Evolutionary conservation across 2,113 vertebrate genomes (phyloP).

Genomic region (Esox niger): DNA sequence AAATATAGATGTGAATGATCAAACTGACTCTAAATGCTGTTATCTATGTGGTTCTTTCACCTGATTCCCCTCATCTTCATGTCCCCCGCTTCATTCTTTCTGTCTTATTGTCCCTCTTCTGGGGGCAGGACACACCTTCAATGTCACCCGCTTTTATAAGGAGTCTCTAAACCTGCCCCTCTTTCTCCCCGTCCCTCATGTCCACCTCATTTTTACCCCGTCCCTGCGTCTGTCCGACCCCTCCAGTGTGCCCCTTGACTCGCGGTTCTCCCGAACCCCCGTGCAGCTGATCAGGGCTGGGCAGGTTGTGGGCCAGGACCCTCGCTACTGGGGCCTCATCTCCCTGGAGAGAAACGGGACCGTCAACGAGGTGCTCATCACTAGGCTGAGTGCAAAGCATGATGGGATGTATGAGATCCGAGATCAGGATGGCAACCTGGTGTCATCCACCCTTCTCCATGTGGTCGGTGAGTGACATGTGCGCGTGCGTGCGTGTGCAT

Average conservation of each 20-base stretch:
- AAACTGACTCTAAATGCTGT: neutral
- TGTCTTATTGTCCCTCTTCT: conserved; percentile 15
- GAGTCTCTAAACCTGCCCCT: conserved; percentile 66
- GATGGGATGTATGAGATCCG: conserved; percentile 67
- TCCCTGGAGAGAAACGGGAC: conserved; percentile 53
- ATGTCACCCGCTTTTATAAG: conserved; percentile 60
- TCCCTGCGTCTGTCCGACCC: conserved; percentile 42
- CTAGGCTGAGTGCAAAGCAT: conserved; percentile 53
- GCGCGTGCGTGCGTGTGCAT: no score
- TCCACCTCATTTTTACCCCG: conserved; percentile 61
- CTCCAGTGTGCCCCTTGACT: conserved; percentile 50
- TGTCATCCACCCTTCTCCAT: conserved; percentile 63
- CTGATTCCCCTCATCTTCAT: conserved; percentile 9
- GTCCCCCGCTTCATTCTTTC: neutral
- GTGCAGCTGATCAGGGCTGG: conserved; percentile 60
- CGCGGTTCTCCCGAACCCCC: conserved; percentile 42
- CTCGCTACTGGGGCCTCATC: conserved; percentile 58
- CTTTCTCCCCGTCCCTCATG: conserved; percentile 55
- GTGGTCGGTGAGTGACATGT: conserved; percentile 61
- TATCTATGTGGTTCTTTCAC: conserved; percentile 32
- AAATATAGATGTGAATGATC: neutral
- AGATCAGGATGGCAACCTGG: conserved; percentile 63
- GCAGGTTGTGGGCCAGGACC: conserved; percentile 49
- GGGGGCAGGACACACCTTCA: conserved; percentile 57
- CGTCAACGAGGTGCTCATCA: conserved; percentile 50